Percentiles rank a stretch among this genome's conserved stretches.
Conservation (phyloP, 2,888 invertebrate species). For the Acanthosepion pharaonis region DNA sequence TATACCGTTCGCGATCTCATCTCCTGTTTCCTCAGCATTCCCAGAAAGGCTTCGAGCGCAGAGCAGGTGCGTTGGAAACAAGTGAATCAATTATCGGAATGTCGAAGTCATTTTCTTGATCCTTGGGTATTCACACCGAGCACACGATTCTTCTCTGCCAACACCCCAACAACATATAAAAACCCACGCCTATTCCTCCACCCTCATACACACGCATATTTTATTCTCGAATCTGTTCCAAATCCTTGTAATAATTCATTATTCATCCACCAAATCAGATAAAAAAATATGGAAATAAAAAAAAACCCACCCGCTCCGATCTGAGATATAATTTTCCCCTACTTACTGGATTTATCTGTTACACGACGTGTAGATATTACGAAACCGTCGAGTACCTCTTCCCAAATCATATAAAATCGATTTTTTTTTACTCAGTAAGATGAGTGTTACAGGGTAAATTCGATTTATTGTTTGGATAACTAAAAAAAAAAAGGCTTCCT, state of each 20-base stretch:
- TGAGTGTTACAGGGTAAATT: too few relatives aligned
- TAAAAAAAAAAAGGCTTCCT: too few relatives aligned
- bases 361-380: too few relatives aligned
- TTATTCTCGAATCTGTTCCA: neutral
- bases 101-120: neutral
- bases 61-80: neutral
- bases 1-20: too few relatives aligned
- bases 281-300: too few relatives aligned
- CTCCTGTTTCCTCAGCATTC: neutral
- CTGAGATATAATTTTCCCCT: too few relatives aligned
- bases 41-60: neutral
- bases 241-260: neutral
- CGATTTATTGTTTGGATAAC: too few relatives aligned
- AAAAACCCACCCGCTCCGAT: too few relatives aligned
- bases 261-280: neutral
- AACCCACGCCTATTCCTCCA: neutral
- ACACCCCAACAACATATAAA: neutral
- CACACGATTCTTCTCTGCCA: neutral
- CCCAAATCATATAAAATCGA: too few relatives aligned
- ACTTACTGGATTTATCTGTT: too few relatives aligned
- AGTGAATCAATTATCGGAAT: conserved; percentile 8
- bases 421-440: too few relatives aligned
- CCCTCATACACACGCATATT: neutral
- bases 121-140: neutral
- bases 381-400: too few relatives aligned